Evolutionary conservation across 2,888 invertebrate species (phyloP), one percentile per base, ranked within the genome.

Genomic region (Eudemis profundana): DNA sequence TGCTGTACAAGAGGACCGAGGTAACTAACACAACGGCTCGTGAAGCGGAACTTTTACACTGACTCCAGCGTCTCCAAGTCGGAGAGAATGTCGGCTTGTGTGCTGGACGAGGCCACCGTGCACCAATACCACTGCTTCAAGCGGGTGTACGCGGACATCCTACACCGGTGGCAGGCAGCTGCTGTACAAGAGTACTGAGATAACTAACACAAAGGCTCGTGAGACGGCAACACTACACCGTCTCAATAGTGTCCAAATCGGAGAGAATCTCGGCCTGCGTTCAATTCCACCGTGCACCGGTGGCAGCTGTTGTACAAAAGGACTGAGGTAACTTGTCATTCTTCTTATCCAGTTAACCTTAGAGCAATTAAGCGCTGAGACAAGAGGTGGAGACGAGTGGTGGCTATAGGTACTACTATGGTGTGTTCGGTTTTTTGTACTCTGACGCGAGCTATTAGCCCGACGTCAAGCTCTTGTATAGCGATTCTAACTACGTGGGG

Each of bases 161-260:
- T 99, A 47, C 96, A 97, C 77, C 93, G 96, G 36, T 98, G 97
- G 97, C 95, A n/a, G n/a, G n/a, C n/a, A 96, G 72, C 87, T 97
- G 61, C 89, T 97, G 42, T 95, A 96, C 74, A 95, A 96, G 63
- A 93, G 97, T 72, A 95, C 97, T n/a, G 94, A 94, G 93, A 95
- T 97, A 42, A 74, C n/a, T n/a, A 12, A 7, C 4, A 14, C 17
- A 15, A 23, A n/a, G 19, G 14, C 4, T 33, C n/a, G 10, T 23
- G 7, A 8, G 8, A 3, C 40, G 12, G n/a, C n/a, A 4, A 4
- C 14, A 3, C 14, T 3, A n/a, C 3, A n/a, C 4, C 15, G 1
- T n/a, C n/a, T n/a, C 19, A 8, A 17, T 10, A 15, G 19, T 19
- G 42, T 42, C 10, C 42, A 42, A 8, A 15, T 42, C 17, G 0